phyloP scores from a whole-genome alignment of 92 coral and sea anemone genomes.

The Palythoa grandis region DNA sequence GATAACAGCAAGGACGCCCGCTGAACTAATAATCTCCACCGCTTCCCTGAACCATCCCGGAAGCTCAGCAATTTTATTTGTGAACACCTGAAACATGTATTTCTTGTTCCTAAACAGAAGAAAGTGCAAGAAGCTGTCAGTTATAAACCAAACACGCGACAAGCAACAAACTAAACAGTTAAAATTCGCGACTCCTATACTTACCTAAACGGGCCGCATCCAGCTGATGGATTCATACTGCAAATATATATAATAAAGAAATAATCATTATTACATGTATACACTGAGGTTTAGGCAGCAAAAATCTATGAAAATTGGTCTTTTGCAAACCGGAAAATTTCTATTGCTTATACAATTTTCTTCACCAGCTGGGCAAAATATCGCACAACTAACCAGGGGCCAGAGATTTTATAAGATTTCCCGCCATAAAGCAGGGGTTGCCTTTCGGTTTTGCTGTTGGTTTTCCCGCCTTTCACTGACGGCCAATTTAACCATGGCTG shows the following conservation, averaged over 20 bases:
- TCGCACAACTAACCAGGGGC: no score
- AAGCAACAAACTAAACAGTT: not conserved
- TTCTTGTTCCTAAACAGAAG: constrained; percentile 48
- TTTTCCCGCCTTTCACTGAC: no score
- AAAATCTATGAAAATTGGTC: no score
- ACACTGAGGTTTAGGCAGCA: not conserved
- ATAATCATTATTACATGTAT: not conserved
- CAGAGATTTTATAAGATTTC: no score
- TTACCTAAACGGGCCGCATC: constrained; percentile 94
- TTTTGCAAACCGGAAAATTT: no score
- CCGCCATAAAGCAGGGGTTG: no score
- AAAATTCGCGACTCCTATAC: not conserved
- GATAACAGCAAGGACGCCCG: constrained; percentile 85
- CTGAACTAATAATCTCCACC: constrained; percentile 69
- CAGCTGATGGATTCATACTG: constrained; percentile 75
- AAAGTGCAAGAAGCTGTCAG: not conserved
- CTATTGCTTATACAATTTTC: no score
- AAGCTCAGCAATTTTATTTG: constrained; percentile 48
- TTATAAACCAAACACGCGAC: not conserved
- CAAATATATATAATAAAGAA: not conserved
- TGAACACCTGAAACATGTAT: constrained; percentile 76
- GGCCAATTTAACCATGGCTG: no score
- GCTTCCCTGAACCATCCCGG: constrained; percentile 68
- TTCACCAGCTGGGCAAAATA: no score
- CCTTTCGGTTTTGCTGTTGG: no score